Evolutionary conservation across 2,888 invertebrate genomes (phyloP).

Genomic region (Meteorus colon): DNA sequence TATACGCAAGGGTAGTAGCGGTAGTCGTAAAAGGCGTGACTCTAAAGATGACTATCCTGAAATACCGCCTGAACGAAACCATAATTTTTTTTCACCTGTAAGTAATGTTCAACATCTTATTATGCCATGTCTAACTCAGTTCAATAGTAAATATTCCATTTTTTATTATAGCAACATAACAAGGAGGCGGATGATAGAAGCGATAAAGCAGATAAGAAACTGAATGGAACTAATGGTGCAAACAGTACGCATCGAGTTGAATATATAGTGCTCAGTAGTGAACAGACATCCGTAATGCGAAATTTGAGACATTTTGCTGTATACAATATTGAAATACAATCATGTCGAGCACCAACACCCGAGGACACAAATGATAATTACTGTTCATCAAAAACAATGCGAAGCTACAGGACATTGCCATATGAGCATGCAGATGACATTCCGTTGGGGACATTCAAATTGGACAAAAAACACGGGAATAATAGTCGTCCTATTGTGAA

Average conservation of each 20-base stretch:
- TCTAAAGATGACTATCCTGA: constrained; percentile 17
- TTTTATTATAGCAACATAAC: neutral
- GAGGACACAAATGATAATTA: constrained; percentile 68
- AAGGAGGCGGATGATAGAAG: constrained; percentile 1
- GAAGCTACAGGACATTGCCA: constrained; percentile 74
- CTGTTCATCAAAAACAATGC: constrained; percentile 76
- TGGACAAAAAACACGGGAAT: constrained; percentile 60
- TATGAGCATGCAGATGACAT: constrained; percentile 68
- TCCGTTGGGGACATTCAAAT: constrained; percentile 60
- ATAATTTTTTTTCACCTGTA: constrained; percentile 19
- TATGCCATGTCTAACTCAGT: neutral
- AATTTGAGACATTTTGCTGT: constrained; percentile 85
- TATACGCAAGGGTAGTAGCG: constrained; percentile 71
- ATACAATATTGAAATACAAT: constrained; percentile 85
- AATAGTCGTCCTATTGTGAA: constrained; percentile 77
- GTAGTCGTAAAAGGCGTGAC: constrained; percentile 58
- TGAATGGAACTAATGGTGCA: constrained; percentile 50
- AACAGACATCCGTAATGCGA: constrained; percentile 75
- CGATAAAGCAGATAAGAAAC: neutral
- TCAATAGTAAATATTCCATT: neutral
- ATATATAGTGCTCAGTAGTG: constrained; percentile 58
- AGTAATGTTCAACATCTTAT: neutral
- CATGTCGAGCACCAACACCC: constrained; percentile 81
- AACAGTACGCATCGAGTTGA: constrained; percentile 56
- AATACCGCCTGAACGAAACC: constrained; percentile 23